Conservation (phyloP, 2,113 vertebrate genomes). For the Chrysemys picta region DNA sequence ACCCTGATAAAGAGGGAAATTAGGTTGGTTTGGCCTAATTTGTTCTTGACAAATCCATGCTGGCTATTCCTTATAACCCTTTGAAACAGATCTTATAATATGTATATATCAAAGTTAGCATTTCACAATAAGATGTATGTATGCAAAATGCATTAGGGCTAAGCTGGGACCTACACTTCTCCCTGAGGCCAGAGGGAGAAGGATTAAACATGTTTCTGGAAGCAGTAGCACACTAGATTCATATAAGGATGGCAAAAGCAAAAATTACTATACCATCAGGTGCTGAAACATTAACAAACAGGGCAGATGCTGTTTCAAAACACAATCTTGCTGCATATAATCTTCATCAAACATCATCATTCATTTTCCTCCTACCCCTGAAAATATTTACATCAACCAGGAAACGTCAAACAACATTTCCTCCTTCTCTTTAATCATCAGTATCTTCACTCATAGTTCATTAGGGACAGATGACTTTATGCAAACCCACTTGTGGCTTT, state of each 20-base stretch:
- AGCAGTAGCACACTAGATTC: not conserved
- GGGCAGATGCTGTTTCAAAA: not conserved
- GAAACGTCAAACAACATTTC: not conserved
- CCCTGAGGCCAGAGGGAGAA: not conserved
- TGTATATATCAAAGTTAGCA: not conserved
- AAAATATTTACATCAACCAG: not conserved
- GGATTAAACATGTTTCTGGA: not conserved
- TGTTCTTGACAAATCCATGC: not conserved
- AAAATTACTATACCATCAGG: not conserved
- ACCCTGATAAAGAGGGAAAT: not conserved
- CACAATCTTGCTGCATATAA: not conserved
- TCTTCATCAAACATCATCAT: not conserved
- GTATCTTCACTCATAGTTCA: not conserved
- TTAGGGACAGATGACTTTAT: not conserved
- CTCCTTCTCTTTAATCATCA: not conserved
- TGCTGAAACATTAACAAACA: not conserved
- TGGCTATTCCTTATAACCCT: not conserved
- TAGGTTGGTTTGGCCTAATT: not conserved
- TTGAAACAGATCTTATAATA: not conserved
- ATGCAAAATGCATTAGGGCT: not conserved
- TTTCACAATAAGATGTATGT: not conserved
- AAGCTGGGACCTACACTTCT: not conserved
- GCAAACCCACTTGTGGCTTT: slow-evolving; percentile 16
- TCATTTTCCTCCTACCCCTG: not conserved
- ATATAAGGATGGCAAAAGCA: not conserved